Conservation (phyloP, 1,140 invertebrate genomes). For the Triops longicaudatus region DNA sequence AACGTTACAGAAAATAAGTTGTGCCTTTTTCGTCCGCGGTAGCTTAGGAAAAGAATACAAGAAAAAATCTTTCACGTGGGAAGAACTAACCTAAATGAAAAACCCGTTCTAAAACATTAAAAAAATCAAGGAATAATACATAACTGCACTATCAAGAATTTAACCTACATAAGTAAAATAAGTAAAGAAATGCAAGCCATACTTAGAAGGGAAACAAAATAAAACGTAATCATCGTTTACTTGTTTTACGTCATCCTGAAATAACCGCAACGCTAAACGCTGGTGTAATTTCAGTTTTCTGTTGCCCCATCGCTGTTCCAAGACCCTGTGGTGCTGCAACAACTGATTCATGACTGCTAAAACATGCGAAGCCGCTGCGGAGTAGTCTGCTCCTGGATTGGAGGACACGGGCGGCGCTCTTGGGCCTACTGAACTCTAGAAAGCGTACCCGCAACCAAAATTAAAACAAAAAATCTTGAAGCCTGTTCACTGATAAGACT, state of each 20-base stretch:
- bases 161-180: conserved; percentile 1
- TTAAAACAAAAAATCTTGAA: background rate
- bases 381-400: conserved; percentile 91
- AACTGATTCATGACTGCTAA: conserved; percentile 88
- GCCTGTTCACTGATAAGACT: no score
- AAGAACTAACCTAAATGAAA: no score
- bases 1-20: no score
- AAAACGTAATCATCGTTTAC: conserved; percentile 40
- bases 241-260: conserved; percentile 90
- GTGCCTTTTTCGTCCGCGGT: no score
- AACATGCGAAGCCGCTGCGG: conserved; percentile 82
- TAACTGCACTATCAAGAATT: background rate
- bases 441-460: no score
- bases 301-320: conserved; percentile 89
- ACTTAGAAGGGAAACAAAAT: no score
- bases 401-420: conserved; percentile 38
- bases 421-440: conserved; percentile 25
- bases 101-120: no score
- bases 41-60: no score
- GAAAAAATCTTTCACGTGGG: no score
- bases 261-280: conserved; percentile 79
- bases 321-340: conserved; percentile 78
- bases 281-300: conserved; percentile 91
- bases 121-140: background rate
- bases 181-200: conserved; percentile 9